Evolutionary conservation across 2,888 invertebrate species (phyloP).

Genomic region (Cordylochernes scorpioides): DNA sequence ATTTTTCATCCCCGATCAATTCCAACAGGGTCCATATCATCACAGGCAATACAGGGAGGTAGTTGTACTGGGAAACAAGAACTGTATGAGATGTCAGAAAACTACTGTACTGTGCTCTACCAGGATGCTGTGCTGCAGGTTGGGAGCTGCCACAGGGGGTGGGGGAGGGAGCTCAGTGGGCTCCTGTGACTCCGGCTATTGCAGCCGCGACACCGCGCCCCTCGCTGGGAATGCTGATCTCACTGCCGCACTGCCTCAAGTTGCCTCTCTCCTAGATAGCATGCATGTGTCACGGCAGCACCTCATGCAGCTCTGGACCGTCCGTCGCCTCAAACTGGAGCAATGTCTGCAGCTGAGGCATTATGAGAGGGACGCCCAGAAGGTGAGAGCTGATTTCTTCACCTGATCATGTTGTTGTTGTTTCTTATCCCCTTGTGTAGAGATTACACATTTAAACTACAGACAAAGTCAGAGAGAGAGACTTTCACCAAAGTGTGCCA

Average conservation of each 20-base stretch:
- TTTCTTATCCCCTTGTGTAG: too few species aligned
- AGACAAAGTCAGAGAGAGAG: too few species aligned
- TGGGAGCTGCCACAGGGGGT: constrained; percentile 26
- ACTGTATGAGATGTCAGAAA: too few species aligned
- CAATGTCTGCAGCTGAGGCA: constrained; percentile 83
- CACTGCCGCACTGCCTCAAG: constrained; percentile 22
- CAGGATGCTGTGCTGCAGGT: constrained; percentile 18
- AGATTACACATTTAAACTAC: too few species aligned
- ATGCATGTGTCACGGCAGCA: constrained; percentile 71
- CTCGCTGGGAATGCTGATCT: constrained; percentile 34
- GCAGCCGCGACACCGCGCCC: constrained; percentile 36
- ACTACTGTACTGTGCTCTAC: too few species aligned
- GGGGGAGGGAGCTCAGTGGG: constrained; percentile 28
- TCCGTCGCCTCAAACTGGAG: constrained; percentile 72
- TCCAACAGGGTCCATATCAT: too few species aligned
- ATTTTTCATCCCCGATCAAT: too few species aligned
- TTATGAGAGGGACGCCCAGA: constrained; percentile 90
- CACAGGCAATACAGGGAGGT: too few species aligned
- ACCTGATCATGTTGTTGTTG: too few species aligned
- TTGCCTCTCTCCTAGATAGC: constrained; percentile 29
- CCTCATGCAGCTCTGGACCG: constrained; percentile 74
- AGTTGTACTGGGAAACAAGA: too few species aligned
- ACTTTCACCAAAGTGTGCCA: too few species aligned
- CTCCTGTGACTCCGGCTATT: constrained; percentile 40
- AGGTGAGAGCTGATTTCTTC: constrained; percentile 32